Conservation (phyloP, 2,797 vertebrate species). For the Diglossa cyanea region DNA sequence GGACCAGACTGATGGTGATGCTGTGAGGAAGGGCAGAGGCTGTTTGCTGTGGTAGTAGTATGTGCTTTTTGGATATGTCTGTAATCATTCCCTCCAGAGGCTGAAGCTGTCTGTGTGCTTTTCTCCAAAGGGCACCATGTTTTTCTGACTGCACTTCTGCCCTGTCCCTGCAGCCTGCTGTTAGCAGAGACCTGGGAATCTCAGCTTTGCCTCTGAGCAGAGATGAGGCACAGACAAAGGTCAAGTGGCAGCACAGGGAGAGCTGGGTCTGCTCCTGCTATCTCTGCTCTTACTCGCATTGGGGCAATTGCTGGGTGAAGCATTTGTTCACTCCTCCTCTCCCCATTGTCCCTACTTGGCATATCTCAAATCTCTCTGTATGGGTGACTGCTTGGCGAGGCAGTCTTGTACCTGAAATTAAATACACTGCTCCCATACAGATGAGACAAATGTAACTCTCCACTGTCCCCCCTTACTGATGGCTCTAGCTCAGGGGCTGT, state of each 20-base stretch:
- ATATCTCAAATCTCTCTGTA: not conserved
- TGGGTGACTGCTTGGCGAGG: not conserved
- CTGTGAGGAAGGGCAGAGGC: constrained; percentile 35
- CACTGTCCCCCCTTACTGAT: not conserved
- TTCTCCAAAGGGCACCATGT: fast-evolving
- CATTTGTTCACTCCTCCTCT: not conserved
- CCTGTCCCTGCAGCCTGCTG: not conserved
- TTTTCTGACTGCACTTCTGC: not conserved
- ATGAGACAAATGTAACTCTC: not conserved
- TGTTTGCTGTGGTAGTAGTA: not conserved
- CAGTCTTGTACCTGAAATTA: not conserved
- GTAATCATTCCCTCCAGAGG: not conserved
- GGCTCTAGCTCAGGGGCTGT: not conserved
- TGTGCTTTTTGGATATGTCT: constrained; percentile 24
- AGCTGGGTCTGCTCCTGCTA: not conserved
- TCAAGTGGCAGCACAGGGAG: not conserved
- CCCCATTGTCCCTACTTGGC: not conserved
- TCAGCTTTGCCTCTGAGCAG: not conserved
- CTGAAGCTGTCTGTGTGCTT: not conserved
- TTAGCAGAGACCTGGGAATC: not conserved
- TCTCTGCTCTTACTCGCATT: not conserved
- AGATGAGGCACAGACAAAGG: not conserved
- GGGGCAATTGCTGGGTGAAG: not conserved
- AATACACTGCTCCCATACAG: not conserved
- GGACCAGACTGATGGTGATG: not conserved